Evolutionary conservation across 2,888 invertebrate genomes (phyloP), one percentile per base, ranked within the genome.

Genomic region (Balanococcus diminutus): DNA sequence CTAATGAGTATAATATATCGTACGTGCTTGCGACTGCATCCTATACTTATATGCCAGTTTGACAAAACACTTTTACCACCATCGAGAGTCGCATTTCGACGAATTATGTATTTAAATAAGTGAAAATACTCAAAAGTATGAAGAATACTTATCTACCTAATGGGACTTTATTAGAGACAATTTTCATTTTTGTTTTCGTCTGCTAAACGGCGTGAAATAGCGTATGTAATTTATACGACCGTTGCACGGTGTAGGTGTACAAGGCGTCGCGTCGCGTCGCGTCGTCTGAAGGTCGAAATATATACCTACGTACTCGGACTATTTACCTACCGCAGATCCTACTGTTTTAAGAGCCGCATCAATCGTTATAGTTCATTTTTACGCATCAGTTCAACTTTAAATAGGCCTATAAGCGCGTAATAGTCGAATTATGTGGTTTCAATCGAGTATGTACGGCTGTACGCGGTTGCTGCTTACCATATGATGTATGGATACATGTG

Each of bases 131-230:
- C n/a, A 42, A 3, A 8, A 36, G 36, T 42, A 56, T n/a, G n/a
- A 56, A 56, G 56, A 56, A 22, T 22, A 56, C 3, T 22, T 56
- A 19, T 56, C 56, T 22, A 42, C 5, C 42, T 14, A 42, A 42
- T 42, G 16, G 14, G 42, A 42, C 42, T 42, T 14, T 9, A 42
- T 56, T 56, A 56, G 22, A 67, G 61, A 67, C 25, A 67, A 67
- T 67, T 67, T 67, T 25, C 28, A 67, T 67, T 67, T 67, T 67
- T 67, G 61, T 67, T 67, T 67, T 67, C 28, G 9, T 67, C 28
- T 28, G 28, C 4, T 28, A 61, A 67, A 67, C 61, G 61, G 61
- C 61, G 61, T 67, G 61, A 67, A 67, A 67, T 67, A 67, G 28
- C 28, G 61, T 36, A 14, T 16, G 6, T 67, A 67, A 67, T 67